Percentiles rank a stretch among this genome's conserved stretches.
phyloP scores from a whole-genome alignment of 2,113 vertebrate genomes.

The Archocentrus centrarchus region DNA sequence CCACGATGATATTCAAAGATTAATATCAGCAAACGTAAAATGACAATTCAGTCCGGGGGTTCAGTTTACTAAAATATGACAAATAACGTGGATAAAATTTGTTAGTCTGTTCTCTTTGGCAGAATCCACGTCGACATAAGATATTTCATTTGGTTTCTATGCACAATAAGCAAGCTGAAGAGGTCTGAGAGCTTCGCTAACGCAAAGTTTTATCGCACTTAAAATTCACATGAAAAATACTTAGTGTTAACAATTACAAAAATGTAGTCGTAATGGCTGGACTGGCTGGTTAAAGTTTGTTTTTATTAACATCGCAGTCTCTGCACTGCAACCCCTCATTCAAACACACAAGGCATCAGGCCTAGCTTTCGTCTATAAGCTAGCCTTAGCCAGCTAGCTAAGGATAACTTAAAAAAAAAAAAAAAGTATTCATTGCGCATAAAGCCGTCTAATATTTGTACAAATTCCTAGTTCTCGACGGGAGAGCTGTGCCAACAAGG shows the following conservation, averaged over 20 bases:
- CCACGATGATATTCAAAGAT: background rate
- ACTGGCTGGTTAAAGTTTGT: too few relatives aligned
- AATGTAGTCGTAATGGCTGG: background rate
- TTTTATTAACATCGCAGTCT: background rate
- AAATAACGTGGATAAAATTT: background rate
- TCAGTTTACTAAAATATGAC: background rate
- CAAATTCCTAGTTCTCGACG: background rate
- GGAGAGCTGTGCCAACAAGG: background rate
- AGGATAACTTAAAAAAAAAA: background rate
- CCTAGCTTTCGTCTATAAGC: conserved; percentile 5
- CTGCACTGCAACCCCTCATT: background rate
- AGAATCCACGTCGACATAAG: background rate
- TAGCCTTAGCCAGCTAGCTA: conserved; percentile 12
- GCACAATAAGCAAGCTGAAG: background rate
- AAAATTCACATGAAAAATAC: background rate
- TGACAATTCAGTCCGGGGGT: background rate
- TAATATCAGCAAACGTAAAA: background rate
- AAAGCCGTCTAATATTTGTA: background rate
- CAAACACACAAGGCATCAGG: background rate
- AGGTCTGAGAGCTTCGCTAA: too few relatives aligned
- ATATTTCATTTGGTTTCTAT: background rate
- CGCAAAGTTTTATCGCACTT: background rate
- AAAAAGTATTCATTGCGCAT: background rate
- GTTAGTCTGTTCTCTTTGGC: background rate
- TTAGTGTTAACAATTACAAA: background rate